Evolutionary conservation across 1,140 invertebrate species (phyloP), one percentile per base, ranked within the genome.

Genomic region (Nebria ingens): DNA sequence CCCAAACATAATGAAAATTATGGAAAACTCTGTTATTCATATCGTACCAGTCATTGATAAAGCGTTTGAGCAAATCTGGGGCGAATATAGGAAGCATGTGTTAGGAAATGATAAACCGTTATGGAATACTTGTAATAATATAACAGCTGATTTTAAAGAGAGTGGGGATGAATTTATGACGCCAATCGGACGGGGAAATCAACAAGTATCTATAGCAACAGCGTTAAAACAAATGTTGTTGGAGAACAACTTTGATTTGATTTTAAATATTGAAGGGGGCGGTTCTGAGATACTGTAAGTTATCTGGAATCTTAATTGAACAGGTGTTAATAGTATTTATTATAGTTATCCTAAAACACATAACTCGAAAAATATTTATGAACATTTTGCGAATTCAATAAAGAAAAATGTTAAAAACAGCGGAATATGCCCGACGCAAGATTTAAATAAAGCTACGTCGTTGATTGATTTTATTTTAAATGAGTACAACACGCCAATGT

Each of bases 1-100:
- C 65, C 77, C 79, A 0, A 66, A 76, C 1, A 80, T 86, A 20
- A 68, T 74, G 1, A 71, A 73, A 2, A 68, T 95, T 25, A 65
- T 97, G 0, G 68, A 84, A 40, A 83, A 83, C 52, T 72, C 81
- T 3, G 84, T 92, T 19, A 67, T 96, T 22, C 86, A 93, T 65
- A 81, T 97, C 54, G 78, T 94, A 58, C 91, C 91, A 0, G 79
- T 76, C 13, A 62, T 86, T 0, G 81, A 85, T 64, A 72, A 73
- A 6, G 65, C 73, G 4, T 81, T 79, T 60, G 73, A 78, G 22
- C 58, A 53, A 49, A 68, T 71, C 17, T 69, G 69, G 69, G 68
- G 69, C 0, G 59, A 63, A 34, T 69, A 65, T 53, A 42, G 54
- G 0, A 63, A 63, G 59, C 53, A 60, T 50, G 58, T 58, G 0